These are phyloP conservation scores for Carcinoscorpius rotundicauda DNA, from an alignment of 1,140 invertebrate genomes.

Conservation along the genomic window DNA sequence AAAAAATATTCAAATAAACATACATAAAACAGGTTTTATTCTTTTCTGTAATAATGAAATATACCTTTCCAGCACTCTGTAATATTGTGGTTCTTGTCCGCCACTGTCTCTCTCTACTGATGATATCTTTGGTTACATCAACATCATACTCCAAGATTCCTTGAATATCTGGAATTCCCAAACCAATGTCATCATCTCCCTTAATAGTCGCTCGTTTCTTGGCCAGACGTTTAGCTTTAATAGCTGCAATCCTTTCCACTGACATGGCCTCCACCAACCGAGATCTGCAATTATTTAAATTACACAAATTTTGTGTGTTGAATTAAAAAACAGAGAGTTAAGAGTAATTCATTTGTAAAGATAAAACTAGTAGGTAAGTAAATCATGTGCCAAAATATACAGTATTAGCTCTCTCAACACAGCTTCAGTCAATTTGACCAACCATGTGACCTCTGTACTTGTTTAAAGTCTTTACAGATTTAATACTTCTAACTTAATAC, in stretches of 20 bases:
- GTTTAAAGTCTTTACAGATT: no score
- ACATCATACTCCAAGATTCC: constrained; percentile 90
- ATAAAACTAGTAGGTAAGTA: constrained; percentile 1
- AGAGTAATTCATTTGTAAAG: no score
- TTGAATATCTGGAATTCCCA: constrained; percentile 52
- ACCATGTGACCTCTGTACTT: no score
- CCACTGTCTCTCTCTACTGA: constrained; percentile 88
- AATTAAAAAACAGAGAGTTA: no score
- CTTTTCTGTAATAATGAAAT: background rate
- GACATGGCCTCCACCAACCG: constrained; percentile 85
- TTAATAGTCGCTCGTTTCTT: constrained; percentile 92
- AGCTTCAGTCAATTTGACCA: no score
- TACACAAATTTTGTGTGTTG: no score
- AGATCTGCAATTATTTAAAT: constrained; percentile 42
- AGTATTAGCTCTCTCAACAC: no score
- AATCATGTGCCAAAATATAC: no score
- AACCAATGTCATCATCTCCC: constrained; percentile 56
- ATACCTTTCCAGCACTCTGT: constrained; percentile 84
- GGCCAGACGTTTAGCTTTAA: constrained; percentile 92
- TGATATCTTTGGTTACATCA: constrained; percentile 90
- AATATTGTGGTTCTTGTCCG: constrained; percentile 86
- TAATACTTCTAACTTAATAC: no score
- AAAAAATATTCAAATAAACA: background rate
- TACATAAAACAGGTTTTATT: background rate
- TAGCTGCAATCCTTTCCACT: constrained; percentile 93